phyloP scores from a whole-genome alignment of 2,797 vertebrate species.

The Coendou prehensilis region DNA sequence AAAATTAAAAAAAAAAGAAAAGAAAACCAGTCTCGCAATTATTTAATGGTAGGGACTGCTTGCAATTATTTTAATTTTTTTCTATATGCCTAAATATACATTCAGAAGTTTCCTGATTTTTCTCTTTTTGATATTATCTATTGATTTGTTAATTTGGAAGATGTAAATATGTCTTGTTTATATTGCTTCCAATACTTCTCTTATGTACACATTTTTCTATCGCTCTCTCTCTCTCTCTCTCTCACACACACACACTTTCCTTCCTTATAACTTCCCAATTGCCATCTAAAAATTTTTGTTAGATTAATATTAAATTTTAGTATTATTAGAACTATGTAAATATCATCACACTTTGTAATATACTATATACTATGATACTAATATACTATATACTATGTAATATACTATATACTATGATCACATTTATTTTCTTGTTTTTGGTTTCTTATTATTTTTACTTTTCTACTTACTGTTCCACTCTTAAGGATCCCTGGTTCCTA shows the following conservation, averaged over 20 bases:
- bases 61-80: constrained; percentile 23
- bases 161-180: background rate
- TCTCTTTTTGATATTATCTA: background rate
- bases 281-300: background rate
- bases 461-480: background rate
- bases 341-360: background rate
- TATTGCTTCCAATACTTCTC: background rate
- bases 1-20: background rate
- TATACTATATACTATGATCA: background rate
- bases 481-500: background rate
- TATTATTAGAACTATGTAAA: background rate
- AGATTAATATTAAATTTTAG: background rate
- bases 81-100: background rate
- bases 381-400: too few species aligned
- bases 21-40: background rate
- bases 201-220: background rate
- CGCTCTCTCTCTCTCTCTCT: background rate
- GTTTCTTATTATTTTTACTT: background rate
- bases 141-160: background rate
- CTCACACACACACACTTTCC: background rate
- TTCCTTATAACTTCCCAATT: background rate
- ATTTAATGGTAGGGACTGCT: background rate
- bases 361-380: background rate
- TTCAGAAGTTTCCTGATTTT: background rate
- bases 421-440: background rate